Conservation (phyloP, 2,797 vertebrate genomes). For the Falco columbarius region DNA sequence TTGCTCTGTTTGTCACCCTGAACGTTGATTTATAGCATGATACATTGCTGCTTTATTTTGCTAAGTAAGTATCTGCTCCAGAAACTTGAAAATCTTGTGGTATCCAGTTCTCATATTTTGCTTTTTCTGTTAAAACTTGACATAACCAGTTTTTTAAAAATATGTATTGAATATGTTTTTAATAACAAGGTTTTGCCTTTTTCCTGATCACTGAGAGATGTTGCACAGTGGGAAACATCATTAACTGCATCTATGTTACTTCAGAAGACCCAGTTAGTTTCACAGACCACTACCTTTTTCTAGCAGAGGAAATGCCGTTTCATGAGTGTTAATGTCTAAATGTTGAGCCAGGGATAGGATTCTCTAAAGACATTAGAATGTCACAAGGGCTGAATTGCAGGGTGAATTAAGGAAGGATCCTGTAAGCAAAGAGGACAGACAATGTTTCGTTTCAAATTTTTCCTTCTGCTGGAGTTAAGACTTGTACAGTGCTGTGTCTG, state of each 20-base stretch:
- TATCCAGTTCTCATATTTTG: background rate
- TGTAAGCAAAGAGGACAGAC: background rate
- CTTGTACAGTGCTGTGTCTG: background rate
- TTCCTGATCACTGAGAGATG: background rate
- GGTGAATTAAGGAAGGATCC: background rate
- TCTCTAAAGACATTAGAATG: background rate
- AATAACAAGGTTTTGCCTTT: background rate
- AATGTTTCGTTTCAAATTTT: background rate
- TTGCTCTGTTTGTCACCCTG: background rate
- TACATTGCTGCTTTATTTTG: background rate
- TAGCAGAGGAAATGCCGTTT: background rate
- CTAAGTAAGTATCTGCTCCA: background rate
- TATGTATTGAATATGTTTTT: background rate
- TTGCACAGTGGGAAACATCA: background rate
- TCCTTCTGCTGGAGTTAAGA: background rate
- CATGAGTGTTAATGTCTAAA: background rate
- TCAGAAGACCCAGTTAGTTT: background rate
- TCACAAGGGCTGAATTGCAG: background rate
- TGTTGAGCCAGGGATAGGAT: background rate
- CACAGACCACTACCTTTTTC: background rate
- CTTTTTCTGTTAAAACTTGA: background rate
- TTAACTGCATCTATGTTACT: background rate
- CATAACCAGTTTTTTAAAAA: background rate
- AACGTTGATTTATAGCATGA: background rate
- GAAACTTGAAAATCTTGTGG: background rate